Percentiles rank a stretch among this genome's conserved stretches.
phyloP scores from a whole-genome alignment of 1,140 invertebrate genomes.

The Pollicipes pollicipes region DNA sequence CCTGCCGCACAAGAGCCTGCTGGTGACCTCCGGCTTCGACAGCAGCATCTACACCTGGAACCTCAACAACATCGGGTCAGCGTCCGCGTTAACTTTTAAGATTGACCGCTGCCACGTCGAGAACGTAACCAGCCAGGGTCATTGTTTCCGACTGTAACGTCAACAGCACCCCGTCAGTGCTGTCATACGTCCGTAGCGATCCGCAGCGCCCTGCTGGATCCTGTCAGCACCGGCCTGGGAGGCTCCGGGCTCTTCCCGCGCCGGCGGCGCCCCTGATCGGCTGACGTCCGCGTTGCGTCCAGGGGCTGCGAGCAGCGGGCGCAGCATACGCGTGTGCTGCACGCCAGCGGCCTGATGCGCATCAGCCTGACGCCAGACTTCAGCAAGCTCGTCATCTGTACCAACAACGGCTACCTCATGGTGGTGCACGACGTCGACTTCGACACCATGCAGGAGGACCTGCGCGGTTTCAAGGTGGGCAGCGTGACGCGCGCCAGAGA shows the following conservation, averaged over 20 bases:
- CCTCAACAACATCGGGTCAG: constrained; percentile 44
- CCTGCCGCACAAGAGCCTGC: constrained; percentile 58
- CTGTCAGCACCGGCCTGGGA: too few relatives aligned
- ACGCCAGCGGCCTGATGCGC: constrained; percentile 67
- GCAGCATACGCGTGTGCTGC: constrained; percentile 61
- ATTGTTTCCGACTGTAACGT: too few relatives aligned
- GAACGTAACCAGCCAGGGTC: too few relatives aligned
- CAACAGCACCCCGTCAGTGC: too few relatives aligned
- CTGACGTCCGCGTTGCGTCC: too few relatives aligned
- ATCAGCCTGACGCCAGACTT: constrained; percentile 67
- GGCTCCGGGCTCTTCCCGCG: too few relatives aligned
- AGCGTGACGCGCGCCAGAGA: neutral
- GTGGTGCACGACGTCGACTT: constrained; percentile 76
- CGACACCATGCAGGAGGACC: constrained; percentile 52
- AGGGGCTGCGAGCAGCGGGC: constrained; percentile 54
- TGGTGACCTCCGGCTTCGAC: constrained; percentile 81
- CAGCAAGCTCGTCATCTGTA: constrained; percentile 73
- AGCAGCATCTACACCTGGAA: constrained; percentile 88
- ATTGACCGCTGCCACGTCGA: too few relatives aligned
- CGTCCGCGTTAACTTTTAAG: too few relatives aligned
- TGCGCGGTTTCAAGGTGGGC: constrained; percentile 63
- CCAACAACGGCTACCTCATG: constrained; percentile 71
- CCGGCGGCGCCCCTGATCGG: too few relatives aligned
- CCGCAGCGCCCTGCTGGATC: too few relatives aligned
- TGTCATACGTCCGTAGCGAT: too few relatives aligned